Base-by-base conservation (phyloP, 2,797 vertebrate species). In the Enteromius viviparus region DNA sequence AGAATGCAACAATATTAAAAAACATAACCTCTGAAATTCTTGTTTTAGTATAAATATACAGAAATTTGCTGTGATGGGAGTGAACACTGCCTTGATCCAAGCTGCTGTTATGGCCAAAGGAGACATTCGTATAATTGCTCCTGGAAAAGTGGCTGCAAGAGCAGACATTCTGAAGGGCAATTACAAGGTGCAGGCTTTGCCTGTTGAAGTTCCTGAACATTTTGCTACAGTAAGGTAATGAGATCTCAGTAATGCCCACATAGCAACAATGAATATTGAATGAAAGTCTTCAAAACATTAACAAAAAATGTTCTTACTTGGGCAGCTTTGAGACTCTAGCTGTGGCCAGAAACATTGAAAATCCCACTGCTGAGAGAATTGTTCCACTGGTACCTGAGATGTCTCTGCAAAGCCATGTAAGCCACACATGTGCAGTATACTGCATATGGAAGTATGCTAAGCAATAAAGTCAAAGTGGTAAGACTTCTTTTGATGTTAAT, bases 271-370 rank as follows among this genome's bases (percentile, higher is more conserved):
- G 2, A 42, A 42, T 10, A 8, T 42, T 42, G 9, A 42, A 42
- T 42, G 9, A 10, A 42, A 42, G 9, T 42, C 40, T 40, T 40
- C 8, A 40, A 40, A 40, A 40, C 40, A 9, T 40, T 9, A 40
- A 40, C 40, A 40, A 40, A 42, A 9, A 3, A 12, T 45, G 3
- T 45, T 21, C 21, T 88, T 82, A 19, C 23, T 85, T 87, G 69
- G 90, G 92, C 89, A 97, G 96, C 47, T 87, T 95, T 78, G 92
- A 95, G 9, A 94, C 94, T 60, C 76, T 92, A 90, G 96, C 94
- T 85, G 81, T 97, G 42, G 90, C 92, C 85, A 96, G 94, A 91
- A 95, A 96, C 85, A 81, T 92, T 76, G 95, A 93, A 87, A 93
- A 97, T 45, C 83, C 92, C 17, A 40, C 87, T 86, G 80, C 76